Conservation (phyloP, 2,113 vertebrate genomes). For the Nothoprocta pentlandii region DNA sequence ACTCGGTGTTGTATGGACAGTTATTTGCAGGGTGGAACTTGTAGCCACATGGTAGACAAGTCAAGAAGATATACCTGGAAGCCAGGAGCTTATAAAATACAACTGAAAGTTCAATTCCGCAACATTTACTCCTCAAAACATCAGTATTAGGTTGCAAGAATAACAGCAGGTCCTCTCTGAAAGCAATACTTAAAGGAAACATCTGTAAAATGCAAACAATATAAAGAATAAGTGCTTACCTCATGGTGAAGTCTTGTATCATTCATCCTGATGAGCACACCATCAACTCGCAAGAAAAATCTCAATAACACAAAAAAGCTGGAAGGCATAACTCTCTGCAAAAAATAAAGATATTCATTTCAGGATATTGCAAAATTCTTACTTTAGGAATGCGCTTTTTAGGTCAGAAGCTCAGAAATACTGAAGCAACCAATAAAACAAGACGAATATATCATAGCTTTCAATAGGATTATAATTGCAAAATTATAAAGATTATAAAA, state of each 20-base stretch:
- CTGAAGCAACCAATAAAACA: background rate
- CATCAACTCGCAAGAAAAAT: conserved; percentile 96
- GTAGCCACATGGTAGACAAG: background rate
- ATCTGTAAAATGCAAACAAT: background rate
- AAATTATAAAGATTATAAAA: background rate
- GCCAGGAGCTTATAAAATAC: background rate
- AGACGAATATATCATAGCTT: background rate
- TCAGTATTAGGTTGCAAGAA: background rate
- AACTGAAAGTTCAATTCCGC: background rate
- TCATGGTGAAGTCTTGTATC: conserved; percentile 95
- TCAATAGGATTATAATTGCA: background rate
- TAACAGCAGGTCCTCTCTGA: background rate
- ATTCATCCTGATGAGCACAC: conserved; percentile 94
- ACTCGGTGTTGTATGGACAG: background rate
- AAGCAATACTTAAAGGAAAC: background rate
- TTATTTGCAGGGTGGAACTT: background rate
- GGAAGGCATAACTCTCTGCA: conserved; percentile 97
- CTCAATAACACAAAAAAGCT: conserved; percentile 94
- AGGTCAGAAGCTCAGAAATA: background rate
- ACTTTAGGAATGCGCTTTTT: background rate
- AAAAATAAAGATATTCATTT: conserved; percentile 18
- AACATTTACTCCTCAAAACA: background rate
- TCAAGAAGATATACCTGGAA: background rate
- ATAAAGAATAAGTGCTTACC: conserved; percentile 61
- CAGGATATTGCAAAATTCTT: background rate